phyloP scores from a whole-genome alignment of 2,797 vertebrate genomes.

The Echiichthys vipera region DNA sequence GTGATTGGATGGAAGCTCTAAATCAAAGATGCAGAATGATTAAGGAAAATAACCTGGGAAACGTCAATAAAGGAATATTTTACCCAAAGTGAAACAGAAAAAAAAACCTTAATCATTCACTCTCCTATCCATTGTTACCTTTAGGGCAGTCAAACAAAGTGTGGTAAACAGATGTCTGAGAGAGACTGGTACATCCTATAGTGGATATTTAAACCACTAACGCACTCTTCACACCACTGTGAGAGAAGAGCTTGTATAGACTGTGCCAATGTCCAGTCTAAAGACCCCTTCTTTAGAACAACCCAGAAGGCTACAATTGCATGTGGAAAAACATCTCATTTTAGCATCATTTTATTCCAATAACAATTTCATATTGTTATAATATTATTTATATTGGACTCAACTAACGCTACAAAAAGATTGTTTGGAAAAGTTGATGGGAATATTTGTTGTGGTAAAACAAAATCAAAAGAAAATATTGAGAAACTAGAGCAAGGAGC shows the following conservation, averaged over 20 bases:
- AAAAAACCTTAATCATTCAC: background rate
- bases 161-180: background rate
- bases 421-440: background rate
- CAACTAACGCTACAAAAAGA: background rate
- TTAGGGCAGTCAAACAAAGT: background rate
- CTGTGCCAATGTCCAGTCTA: background rate
- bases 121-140: background rate
- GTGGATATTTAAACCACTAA: background rate
- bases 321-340: background rate
- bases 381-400: background rate
- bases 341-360: background rate
- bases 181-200: background rate
- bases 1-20: conserved; percentile 57
- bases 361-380: background rate
- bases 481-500: background rate
- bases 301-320: background rate
- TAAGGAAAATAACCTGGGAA: conserved; percentile 6
- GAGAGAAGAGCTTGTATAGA: background rate
- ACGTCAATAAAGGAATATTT: conserved; percentile 21
- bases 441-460: background rate
- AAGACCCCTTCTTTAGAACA: background rate
- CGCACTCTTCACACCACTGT: background rate
- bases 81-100: background rate
- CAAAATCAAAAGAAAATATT: background rate
- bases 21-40: conserved; percentile 36